phyloP scores from a whole-genome alignment of 2,888 invertebrate species.

The Leptura quadrifasciata region DNA sequence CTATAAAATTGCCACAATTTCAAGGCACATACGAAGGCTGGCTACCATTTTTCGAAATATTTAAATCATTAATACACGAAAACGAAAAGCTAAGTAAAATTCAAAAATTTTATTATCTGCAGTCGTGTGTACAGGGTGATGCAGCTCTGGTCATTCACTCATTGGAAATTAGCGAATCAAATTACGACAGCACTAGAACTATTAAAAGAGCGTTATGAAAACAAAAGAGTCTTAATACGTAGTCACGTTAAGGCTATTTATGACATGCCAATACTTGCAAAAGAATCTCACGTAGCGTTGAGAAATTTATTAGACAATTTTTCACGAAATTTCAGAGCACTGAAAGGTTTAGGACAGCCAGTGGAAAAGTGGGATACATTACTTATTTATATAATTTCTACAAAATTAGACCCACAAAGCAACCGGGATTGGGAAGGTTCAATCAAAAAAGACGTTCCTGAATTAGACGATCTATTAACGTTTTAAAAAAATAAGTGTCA shows the following conservation, averaged over 20 bases:
- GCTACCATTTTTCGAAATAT: too few relatives aligned
- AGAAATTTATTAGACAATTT: not conserved
- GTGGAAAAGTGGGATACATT: not conserved
- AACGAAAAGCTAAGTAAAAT: too few relatives aligned
- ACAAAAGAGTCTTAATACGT: not conserved
- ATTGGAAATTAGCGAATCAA: too few relatives aligned
- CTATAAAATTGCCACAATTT: too few relatives aligned
- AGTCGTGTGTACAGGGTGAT: too few relatives aligned
- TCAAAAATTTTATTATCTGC: too few relatives aligned
- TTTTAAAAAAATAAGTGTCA: conserved; percentile 43
- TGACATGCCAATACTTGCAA: not conserved
- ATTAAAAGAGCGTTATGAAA: not conserved
- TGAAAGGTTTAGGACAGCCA: not conserved
- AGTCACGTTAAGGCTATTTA: not conserved
- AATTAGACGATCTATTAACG: conserved; percentile 32
- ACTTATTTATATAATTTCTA: not conserved
- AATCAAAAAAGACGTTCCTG: conserved; percentile 40
- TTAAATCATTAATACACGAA: too few relatives aligned
- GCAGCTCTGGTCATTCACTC: too few relatives aligned
- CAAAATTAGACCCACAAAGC: conserved; percentile 43
- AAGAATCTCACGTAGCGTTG: not conserved
- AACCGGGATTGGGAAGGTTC: conserved; percentile 44
- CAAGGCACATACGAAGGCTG: too few relatives aligned
- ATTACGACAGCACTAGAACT: not conserved
- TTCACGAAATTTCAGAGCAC: too few relatives aligned